Evolutionary conservation across 2,888 invertebrate species (phyloP).

Genomic region (Caenorhabditis japonica): DNA sequence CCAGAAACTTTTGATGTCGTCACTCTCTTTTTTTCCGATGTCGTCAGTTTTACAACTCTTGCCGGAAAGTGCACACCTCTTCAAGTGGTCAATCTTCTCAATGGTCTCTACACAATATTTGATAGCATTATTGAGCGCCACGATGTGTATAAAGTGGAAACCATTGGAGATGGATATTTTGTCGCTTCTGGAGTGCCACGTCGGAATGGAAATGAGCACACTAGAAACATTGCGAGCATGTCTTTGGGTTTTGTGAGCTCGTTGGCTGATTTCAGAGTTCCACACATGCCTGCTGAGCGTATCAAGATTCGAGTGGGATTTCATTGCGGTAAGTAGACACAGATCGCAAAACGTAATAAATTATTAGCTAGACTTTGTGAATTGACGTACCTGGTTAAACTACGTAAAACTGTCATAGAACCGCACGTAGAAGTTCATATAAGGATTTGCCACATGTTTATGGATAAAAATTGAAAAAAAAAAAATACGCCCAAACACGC

Average conservation of each 20-base stretch:
- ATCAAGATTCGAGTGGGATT: conserved; percentile 67
- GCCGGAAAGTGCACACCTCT: conserved; percentile 69
- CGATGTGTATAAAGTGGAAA: conserved; percentile 76
- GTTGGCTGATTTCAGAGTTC: conserved; percentile 62
- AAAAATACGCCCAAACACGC: too few species aligned
- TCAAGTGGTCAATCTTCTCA: conserved; percentile 73
- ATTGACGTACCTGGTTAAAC: too few species aligned
- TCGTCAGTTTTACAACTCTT: conserved; percentile 70
- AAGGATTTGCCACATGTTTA: background rate
- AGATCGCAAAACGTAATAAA: too few species aligned
- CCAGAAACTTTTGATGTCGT: conserved; percentile 70
- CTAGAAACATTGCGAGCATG: conserved; percentile 69
- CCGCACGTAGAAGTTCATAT: background rate
- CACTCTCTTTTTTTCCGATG: conserved; percentile 72
- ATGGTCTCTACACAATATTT: conserved; percentile 73
- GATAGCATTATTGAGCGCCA: conserved; percentile 73
- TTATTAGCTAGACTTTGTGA: too few species aligned
- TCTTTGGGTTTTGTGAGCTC: conserved; percentile 62
- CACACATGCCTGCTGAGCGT: conserved; percentile 69
- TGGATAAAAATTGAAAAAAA: background rate
- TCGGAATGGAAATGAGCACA: conserved; percentile 71
- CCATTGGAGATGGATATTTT: conserved; percentile 75
- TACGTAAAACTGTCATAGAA: too few species aligned
- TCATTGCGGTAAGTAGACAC: conserved; percentile 57
- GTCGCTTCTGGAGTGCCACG: conserved; percentile 73